Conservation (phyloP, 1,140 invertebrate genomes). For the Pachyrhynchus sulphureomaculatus region DNA sequence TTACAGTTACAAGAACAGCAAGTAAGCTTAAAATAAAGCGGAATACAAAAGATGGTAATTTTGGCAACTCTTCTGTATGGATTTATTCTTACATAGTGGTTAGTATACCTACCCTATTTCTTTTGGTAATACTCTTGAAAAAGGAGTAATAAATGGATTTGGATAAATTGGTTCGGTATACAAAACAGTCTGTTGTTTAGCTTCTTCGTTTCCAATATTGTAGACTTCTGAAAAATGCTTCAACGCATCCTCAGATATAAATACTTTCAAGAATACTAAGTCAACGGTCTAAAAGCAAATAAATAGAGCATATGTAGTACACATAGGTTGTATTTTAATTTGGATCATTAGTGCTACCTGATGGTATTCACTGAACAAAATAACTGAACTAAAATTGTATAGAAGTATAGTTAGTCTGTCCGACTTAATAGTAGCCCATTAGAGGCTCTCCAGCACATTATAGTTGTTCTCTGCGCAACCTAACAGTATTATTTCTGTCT, state of each 20-base stretch:
- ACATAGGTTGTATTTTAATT: neutral
- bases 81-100: too few species aligned
- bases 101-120: neutral
- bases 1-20: too few species aligned
- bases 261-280: conserved; percentile 16
- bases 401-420: too few species aligned
- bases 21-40: too few species aligned
- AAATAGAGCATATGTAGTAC: neutral
- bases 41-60: too few species aligned
- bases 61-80: too few species aligned
- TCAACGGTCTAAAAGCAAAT: conserved; percentile 14
- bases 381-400: too few species aligned
- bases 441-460: too few species aligned
- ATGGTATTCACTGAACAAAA: neutral
- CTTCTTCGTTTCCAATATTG: conserved; percentile 21
- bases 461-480: too few species aligned
- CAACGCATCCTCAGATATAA: conserved; percentile 4
- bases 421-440: too few species aligned
- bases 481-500: too few species aligned
- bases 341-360: neutral
- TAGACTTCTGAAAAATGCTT: conserved; percentile 23
- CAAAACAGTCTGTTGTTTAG: neutral
- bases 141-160: conserved; percentile 1
- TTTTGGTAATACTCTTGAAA: neutral
- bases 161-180: conserved; percentile 5